Conservation (phyloP, 2,888 invertebrate species). For the Drosophila dives region DNA sequence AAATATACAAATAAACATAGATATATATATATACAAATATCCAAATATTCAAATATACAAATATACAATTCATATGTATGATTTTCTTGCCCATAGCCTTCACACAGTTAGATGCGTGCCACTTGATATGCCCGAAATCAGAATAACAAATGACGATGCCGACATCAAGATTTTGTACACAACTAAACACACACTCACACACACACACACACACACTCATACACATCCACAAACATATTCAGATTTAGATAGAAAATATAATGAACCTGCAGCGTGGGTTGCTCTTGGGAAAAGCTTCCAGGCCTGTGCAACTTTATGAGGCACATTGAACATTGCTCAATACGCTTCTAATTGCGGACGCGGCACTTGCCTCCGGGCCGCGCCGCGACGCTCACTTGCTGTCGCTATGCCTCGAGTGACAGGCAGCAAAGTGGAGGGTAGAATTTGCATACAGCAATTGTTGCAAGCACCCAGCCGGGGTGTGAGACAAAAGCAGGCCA, state of each 20-base stretch:
- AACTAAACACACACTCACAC: background rate
- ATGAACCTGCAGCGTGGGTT: conserved; percentile 59
- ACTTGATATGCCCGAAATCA: conserved; percentile 75
- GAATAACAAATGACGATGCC: conserved; percentile 76
- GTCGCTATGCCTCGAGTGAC: conserved; percentile 17
- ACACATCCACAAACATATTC: conserved; percentile 19
- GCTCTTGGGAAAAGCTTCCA: conserved; percentile 51
- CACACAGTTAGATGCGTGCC: conserved; percentile 79
- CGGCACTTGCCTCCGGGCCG: conserved; percentile 32
- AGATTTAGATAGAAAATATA: conserved; percentile 32
- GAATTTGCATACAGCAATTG: conserved; percentile 56
- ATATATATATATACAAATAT: conserved; percentile 40
- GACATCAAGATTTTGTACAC: conserved; percentile 34
- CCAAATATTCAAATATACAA: conserved; percentile 22
- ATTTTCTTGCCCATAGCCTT: conserved; percentile 56
- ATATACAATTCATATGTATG: conserved; percentile 4
- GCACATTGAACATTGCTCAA: conserved; percentile 64
- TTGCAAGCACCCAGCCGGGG: conserved; percentile 18
- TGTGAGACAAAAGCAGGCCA: background rate
- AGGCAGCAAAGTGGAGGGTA: conserved; percentile 11
- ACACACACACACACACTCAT: conserved; percentile 29
- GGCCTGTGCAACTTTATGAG: conserved; percentile 51
- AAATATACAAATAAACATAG: conserved; percentile 48
- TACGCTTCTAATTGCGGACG: conserved; percentile 72
- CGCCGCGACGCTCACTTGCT: background rate